Conservation (phyloP, 1,140 invertebrate genomes). For the Radopholus similis region DNA sequence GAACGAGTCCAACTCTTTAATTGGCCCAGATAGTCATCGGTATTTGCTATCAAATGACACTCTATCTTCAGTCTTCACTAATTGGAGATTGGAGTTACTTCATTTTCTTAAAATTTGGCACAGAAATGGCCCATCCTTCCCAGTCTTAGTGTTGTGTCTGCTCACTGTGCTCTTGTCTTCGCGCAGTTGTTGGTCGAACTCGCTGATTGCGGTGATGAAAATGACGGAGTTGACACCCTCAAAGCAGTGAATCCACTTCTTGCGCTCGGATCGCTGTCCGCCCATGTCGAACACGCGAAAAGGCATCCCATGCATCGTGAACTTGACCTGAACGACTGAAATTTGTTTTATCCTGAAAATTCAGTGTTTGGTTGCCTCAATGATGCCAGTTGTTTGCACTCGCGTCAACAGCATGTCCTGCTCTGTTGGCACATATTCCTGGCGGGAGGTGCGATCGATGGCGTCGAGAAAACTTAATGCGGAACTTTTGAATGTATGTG, state of each 20-base stretch:
- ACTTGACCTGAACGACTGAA: conserved; percentile 66
- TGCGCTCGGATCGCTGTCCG: conserved; percentile 64
- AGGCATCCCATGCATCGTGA: conserved; percentile 63
- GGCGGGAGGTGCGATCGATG: conserved; percentile 84
- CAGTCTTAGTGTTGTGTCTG: too few relatives aligned
- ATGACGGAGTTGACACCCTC: conserved; percentile 63
- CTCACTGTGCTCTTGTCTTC: conserved; percentile 59
- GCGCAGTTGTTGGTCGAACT: conserved; percentile 56
- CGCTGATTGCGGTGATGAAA: conserved; percentile 61
- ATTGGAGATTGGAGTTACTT: too few relatives aligned
- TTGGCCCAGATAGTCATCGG: too few relatives aligned
- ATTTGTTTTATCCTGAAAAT: too few relatives aligned
- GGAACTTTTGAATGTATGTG: too few relatives aligned
- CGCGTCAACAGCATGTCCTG: conserved; percentile 93
- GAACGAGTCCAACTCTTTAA: too few relatives aligned
- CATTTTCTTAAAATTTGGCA: too few relatives aligned
- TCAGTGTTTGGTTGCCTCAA: too few relatives aligned
- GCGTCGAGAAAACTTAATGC: conserved; percentile 71
- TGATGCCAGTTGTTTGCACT: conserved; percentile 88
- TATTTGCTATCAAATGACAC: too few relatives aligned
- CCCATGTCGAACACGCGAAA: conserved; percentile 63
- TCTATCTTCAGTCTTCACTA: too few relatives aligned
- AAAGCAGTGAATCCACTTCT: conserved; percentile 65
- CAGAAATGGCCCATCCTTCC: too few relatives aligned
- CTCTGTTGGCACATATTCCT: conserved; percentile 87